These are phyloP conservation scores for Motacilla tschutschensis DNA, from an alignment of 2,113 vertebrate genomes.

Conservation along the genomic window DNA sequence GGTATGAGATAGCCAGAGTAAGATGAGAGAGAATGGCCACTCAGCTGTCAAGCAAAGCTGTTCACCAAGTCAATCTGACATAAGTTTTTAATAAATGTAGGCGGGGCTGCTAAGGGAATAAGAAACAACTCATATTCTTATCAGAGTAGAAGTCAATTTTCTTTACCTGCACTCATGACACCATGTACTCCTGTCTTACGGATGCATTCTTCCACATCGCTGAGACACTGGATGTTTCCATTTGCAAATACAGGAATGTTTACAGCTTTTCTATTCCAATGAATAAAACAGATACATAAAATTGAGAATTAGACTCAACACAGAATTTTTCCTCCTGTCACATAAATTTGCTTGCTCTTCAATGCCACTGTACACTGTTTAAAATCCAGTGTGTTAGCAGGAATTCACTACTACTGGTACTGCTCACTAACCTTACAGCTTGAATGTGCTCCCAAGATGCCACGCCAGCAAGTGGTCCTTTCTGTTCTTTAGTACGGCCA, in stretches of 20 bases:
- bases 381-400: not conserved
- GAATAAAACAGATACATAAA: not conserved
- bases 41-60: not conserved
- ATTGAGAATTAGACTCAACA: not conserved
- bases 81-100: not conserved
- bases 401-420: not conserved
- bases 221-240: conserved; percentile 92
- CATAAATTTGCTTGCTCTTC: not conserved
- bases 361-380: not conserved
- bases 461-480: conserved; percentile 85
- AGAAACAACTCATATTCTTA: not conserved
- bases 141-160: not conserved
- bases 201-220: conserved; percentile 90
- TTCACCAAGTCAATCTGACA: not conserved
- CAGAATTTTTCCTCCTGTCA: not conserved
- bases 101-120: not conserved
- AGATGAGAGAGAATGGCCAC: not conserved
- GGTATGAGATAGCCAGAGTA: not conserved
- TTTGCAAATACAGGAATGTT: conserved; percentile 95
- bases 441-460: conserved; percentile 95
- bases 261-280: conserved; percentile 81
- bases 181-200: conserved; percentile 91
- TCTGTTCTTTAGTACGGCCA: conserved; percentile 95
- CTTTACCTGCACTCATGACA: conserved; percentile 93
- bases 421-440: conserved; percentile 83